Percentiles rank a stretch among this genome's conserved stretches.
These are phyloP conservation scores for Cettia cetti DNA, from an alignment of 2,113 vertebrate species.

Conservation along the genomic window DNA sequence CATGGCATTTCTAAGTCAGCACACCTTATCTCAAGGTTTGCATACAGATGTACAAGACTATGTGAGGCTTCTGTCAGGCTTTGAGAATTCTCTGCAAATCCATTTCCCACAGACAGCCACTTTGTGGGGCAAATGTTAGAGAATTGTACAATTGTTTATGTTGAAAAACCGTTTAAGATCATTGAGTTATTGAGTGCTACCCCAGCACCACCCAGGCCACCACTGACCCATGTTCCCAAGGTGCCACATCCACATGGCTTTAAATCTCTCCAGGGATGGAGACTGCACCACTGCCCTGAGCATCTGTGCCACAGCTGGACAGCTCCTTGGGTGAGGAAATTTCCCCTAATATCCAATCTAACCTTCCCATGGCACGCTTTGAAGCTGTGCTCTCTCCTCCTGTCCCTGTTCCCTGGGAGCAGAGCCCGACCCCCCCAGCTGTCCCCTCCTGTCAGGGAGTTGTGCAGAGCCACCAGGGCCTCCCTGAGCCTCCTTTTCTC, in stretches of 20 bases:
- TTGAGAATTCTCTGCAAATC: no score
- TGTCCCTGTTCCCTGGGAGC: not conserved
- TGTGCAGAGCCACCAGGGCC: not conserved
- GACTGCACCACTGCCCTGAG: rapidly evolving
- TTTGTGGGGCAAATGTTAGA: rapidly evolving
- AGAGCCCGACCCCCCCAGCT: rapidly evolving
- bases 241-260: not conserved
- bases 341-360: not conserved
- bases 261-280: rapidly evolving
- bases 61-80: no score
- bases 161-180: not conserved
- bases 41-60: no score
- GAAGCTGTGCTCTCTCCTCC: rapidly evolving
- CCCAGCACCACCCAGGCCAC: not conserved
- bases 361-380: rapidly evolving
- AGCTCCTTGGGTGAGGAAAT: not conserved
- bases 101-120: no score
- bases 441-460: not conserved
- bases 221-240: rapidly evolving
- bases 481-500: not conserved
- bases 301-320: not conserved
- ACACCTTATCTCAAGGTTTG: no score
- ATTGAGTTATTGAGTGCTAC: no score
- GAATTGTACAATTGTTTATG: no score
- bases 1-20: no score